Percentiles rank a stretch among this genome's conserved stretches.
Evolutionary conservation across 2,888 invertebrate species (phyloP).

Genomic region (Trichacis sp.): DNA sequence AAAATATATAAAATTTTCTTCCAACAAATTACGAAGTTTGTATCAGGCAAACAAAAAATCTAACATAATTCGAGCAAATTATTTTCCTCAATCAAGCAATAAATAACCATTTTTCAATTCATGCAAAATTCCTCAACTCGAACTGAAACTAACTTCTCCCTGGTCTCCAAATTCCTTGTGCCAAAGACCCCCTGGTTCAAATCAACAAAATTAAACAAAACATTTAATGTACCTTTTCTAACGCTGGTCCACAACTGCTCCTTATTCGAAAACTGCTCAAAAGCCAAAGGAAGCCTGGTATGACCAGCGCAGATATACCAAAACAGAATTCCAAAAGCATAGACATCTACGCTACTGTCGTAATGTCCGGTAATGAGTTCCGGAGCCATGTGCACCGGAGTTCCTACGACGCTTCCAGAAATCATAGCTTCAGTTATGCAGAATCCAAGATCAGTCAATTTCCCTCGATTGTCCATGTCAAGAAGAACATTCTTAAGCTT

Average conservation of each 20-base stretch:
- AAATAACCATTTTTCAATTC: too few relatives aligned
- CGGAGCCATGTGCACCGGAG: conserved; percentile 93
- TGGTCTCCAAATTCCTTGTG: too few relatives aligned
- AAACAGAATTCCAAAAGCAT: conserved; percentile 90
- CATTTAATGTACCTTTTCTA: conserved; percentile 85
- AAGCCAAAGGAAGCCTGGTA: conserved; percentile 81
- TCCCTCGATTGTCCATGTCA: conserved; percentile 79
- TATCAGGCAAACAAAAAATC: too few relatives aligned
- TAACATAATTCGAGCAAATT: too few relatives aligned
- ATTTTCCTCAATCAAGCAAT: too few relatives aligned
- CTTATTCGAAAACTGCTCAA: conserved; percentile 86
- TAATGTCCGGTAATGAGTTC: conserved; percentile 86
- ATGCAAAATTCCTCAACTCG: too few relatives aligned
- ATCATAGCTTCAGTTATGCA: conserved; percentile 92
- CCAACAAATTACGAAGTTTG: too few relatives aligned
- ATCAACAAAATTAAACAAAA: too few relatives aligned
- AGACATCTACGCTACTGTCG: conserved; percentile 87
- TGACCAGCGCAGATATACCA: conserved; percentile 92
- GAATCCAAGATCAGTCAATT: conserved; percentile 89
- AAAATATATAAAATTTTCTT: too few relatives aligned
- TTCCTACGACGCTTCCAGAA: conserved; percentile 89
- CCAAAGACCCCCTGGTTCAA: too few relatives aligned
- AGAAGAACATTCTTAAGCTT: conserved; percentile 91
- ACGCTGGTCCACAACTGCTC: conserved; percentile 89
- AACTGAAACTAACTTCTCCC: too few relatives aligned